Evolutionary conservation across 2,888 invertebrate genomes (phyloP).

Genomic region (Lingula anatina): DNA sequence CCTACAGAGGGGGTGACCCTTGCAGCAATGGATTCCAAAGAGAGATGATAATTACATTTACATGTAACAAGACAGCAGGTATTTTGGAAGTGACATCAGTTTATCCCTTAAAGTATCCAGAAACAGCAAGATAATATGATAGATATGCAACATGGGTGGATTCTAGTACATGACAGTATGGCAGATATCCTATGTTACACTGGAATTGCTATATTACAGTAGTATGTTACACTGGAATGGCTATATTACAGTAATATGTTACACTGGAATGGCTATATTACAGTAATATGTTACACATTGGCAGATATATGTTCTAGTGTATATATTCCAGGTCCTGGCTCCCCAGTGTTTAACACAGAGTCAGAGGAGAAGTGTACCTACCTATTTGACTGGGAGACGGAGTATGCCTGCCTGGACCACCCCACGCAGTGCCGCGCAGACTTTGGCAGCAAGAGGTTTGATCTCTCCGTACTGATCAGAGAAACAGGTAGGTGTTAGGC

Average conservation of each 20-base stretch:
- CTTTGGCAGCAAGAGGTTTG: slow-evolving; percentile 22
- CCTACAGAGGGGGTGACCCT: slow-evolving; percentile 34
- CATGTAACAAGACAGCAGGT: slow-evolving; percentile 36
- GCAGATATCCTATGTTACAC: no score
- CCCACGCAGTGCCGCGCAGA: slow-evolving; percentile 23
- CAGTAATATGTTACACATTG: no score
- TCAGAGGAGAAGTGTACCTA: slow-evolving; percentile 30
- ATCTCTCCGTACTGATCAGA: slow-evolving; percentile 30
- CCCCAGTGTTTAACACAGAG: slow-evolving; percentile 35
- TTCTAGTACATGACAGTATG: no score
- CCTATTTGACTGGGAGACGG: slow-evolving; percentile 36
- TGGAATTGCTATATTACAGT: no score
- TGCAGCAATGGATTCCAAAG: slow-evolving; percentile 29
- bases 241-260: no score
- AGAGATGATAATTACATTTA: slow-evolving; percentile 34
- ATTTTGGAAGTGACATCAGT: background rate
- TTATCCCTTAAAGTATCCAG: background rate
- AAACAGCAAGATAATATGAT: background rate
- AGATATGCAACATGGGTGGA: no score
- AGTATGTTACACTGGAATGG: no score
- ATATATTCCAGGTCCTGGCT: slow-evolving; percentile 21
- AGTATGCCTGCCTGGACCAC: slow-evolving; percentile 34
- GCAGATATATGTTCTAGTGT: no score
- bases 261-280: no score
- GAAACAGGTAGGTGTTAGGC: slow-evolving; percentile 15